Percentiles rank a stretch among this genome's conserved stretches.
Evolutionary conservation across 2,797 vertebrate genomes (phyloP).

Genomic region (Gallirallus australis): DNA sequence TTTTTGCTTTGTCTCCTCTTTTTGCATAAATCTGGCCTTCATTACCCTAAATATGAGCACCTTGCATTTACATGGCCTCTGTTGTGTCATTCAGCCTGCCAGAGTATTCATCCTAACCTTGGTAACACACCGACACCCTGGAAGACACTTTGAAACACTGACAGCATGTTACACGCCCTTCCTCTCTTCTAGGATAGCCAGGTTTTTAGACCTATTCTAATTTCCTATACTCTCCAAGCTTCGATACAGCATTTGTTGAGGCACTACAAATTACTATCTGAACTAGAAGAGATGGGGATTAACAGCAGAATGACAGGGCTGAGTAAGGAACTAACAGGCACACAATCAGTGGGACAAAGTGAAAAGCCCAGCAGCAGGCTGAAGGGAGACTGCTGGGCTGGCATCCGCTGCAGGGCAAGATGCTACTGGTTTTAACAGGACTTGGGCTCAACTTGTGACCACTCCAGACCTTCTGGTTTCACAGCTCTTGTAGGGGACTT

Average conservation of each 20-base stretch:
- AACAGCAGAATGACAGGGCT: background rate
- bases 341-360: background rate
- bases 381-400: background rate
- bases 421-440: background rate
- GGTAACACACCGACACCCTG: background rate
- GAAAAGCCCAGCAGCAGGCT: background rate
- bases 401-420: background rate
- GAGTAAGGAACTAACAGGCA: background rate
- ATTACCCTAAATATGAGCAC: background rate
- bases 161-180: background rate
- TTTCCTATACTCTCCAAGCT: background rate
- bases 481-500: background rate
- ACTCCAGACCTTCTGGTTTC: background rate
- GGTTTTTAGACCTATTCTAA: background rate
- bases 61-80: background rate
- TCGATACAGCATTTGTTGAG: background rate
- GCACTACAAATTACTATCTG: background rate
- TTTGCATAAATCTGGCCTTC: background rate
- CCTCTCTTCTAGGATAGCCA: background rate
- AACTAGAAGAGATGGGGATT: background rate
- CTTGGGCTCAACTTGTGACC: background rate
- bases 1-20: constrained; percentile 22
- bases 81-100: background rate
- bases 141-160: background rate
- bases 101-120: background rate